phyloP scores from a whole-genome alignment of 1,140 invertebrate species.

The Atta texana region DNA sequence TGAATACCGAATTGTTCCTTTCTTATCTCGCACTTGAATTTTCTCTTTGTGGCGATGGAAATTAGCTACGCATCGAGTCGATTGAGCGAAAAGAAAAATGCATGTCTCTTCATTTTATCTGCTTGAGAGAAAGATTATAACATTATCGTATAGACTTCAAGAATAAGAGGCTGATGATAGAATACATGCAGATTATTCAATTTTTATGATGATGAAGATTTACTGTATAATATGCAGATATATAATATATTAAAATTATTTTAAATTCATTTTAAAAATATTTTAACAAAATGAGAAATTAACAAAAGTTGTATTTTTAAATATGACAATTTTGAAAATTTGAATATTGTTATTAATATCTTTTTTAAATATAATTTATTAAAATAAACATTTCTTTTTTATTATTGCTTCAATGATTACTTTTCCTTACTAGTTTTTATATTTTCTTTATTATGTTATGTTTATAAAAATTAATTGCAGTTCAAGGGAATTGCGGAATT shows the following conservation, averaged over 20 bases:
- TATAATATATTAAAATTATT: no score
- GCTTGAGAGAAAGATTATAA: neutral
- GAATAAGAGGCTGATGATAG: neutral
- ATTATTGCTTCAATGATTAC: neutral
- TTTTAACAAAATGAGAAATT: neutral
- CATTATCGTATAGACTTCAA: neutral
- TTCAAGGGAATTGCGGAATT: neutral
- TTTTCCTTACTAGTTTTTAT: neutral
- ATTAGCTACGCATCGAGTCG: conserved; percentile 15
- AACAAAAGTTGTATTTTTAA: neutral
- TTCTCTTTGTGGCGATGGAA: conserved; percentile 37
- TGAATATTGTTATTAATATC: neutral
- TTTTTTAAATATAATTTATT: conserved; percentile 1
- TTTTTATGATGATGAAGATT: neutral
- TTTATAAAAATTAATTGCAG: conserved; percentile 9
- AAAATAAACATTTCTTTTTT: neutral
- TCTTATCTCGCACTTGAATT: conserved; percentile 46
- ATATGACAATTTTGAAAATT: neutral
- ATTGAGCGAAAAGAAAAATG: conserved; percentile 29
- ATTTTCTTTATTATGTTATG: neutral
- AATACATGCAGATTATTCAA: conserved; percentile 22
- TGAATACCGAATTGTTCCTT: conserved; percentile 43
- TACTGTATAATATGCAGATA: neutral
- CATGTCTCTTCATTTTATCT: neutral
- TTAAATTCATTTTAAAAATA: no score